phyloP scores from a whole-genome alignment of 2,113 vertebrate species.

The Taxidea taxus region DNA sequence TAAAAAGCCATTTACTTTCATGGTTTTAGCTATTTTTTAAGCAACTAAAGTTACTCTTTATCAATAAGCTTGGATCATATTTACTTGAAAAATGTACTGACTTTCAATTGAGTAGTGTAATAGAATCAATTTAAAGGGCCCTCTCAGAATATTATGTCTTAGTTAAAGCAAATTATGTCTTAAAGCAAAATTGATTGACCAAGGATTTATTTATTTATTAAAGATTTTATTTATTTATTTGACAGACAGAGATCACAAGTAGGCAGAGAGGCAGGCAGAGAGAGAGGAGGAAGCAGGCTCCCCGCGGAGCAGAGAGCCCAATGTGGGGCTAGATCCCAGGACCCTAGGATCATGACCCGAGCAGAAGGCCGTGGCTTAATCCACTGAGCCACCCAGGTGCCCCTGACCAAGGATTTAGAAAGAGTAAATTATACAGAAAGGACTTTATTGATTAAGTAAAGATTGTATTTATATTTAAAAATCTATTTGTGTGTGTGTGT shows the following conservation, averaged over 20 bases:
- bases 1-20: neutral
- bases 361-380: no score
- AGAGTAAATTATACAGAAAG: slow-evolving; percentile 9
- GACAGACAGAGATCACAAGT: no score
- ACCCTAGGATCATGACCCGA: no score
- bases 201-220: no score
- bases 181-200: slow-evolving; percentile 17
- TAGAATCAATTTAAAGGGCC: neutral
- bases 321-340: no score
- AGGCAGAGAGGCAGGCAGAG: no score
- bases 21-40: slow-evolving; percentile 18
- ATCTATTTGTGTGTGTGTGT: neutral
- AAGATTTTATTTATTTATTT: no score
- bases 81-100: slow-evolving; percentile 1
- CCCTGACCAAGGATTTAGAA: slow-evolving; percentile 24
- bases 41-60: neutral
- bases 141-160: neutral
- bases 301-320: no score
- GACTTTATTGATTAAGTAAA: slow-evolving; percentile 3
- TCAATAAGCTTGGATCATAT: neutral
- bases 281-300: no score
- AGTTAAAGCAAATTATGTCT: neutral
- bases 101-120: slow-evolving; percentile 29
- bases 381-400: no score
- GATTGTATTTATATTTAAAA: neutral